Evolutionary conservation across 1,140 invertebrate species (phyloP), one percentile per base, ranked within the genome.

Genomic region (Drosophila kanapiae): DNA sequence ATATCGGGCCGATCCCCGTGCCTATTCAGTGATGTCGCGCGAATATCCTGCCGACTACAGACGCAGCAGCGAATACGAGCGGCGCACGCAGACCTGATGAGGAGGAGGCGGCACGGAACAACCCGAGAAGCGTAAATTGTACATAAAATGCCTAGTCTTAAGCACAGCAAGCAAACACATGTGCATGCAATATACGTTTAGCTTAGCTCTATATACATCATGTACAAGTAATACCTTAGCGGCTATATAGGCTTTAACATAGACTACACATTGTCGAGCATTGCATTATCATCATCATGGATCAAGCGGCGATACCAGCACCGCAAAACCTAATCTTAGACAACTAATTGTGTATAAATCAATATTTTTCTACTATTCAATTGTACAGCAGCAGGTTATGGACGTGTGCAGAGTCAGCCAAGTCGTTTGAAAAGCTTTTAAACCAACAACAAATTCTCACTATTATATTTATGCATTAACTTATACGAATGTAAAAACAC

Each of bases 41-140:
- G 94, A 93, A 51, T 95, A 95, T 76, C 92, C 94, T 48, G 87
- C 94, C 62, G 94, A 95, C 47, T 95, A 94, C 62, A 94, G 95
- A 69, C 91, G 94, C 65, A 94, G 94, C 64, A 94, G 87, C 51
- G 87, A 91, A 6, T 91, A 91, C 42, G 90, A 91, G 53, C 85
- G 90, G 40, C 90, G 90, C 42, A 91, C 88, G 58, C 86, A 91
- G 48, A 91, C 86, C 56, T 91, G 78, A 91, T 68, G 31, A 57
- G 62, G 18, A 82, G 70, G 16, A 62, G 18, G 5, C 29, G 23
- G 48, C 37, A 37, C 23, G 35, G 31, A 27, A 59, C 31, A 14
- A 14, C 29, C 31, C 33, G 29, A 51, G 23, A 27, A 47, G 37
- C 56, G 57, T 64, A 47, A 40, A 37, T 74, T 87, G 83, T 87